phyloP scores from a whole-genome alignment of 2,888 invertebrate genomes.

The Plemyria rubiginata region DNA sequence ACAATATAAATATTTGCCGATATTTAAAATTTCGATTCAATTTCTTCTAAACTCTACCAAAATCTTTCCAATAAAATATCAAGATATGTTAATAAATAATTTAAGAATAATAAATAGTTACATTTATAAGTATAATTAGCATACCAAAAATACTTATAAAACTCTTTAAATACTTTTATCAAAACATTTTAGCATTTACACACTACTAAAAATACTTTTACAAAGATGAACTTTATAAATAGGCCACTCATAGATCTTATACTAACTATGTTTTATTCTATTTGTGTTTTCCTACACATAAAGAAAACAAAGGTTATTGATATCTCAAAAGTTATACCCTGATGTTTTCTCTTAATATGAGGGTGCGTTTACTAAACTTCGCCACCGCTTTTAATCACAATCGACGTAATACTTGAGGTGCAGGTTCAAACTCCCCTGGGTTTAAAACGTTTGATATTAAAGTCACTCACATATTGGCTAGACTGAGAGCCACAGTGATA shows the following conservation, averaged over 20 bases:
- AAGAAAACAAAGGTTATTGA: no score
- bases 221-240: neutral
- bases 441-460: no score
- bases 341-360: no score
- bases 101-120: neutral
- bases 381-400: no score
- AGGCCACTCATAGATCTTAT: neutral
- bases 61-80: constrained; percentile 15
- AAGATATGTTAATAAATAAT: constrained; percentile 27
- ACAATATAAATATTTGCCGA: constrained; percentile 8
- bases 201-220: constrained; percentile 6
- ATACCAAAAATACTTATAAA: constrained; percentile 5
- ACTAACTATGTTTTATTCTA: neutral
- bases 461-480: no score
- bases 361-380: no score
- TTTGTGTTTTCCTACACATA: no score
- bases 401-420: no score
- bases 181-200: constrained; percentile 15
- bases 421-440: no score
- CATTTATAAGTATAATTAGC: constrained; percentile 2
- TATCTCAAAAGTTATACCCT: no score
- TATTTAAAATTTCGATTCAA: constrained; percentile 20
- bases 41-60: constrained; percentile 22
- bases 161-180: constrained; percentile 12
- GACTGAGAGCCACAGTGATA: no score